These are phyloP conservation scores for Gambelia wislizenii DNA, from an alignment of 2,797 vertebrate genomes.

Conservation along the genomic window DNA sequence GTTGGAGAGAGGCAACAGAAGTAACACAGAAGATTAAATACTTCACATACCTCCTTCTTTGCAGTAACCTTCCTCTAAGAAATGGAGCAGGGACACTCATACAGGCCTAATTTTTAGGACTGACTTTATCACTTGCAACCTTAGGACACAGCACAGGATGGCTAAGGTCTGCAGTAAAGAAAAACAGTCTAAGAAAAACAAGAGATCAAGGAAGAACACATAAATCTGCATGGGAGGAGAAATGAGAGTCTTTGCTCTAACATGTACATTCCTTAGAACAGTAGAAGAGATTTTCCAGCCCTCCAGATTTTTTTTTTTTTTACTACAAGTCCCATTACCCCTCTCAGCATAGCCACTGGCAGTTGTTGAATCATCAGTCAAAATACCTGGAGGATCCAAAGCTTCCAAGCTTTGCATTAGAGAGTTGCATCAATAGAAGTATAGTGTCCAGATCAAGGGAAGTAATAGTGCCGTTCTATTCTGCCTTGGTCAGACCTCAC, in stretches of 20 bases:
- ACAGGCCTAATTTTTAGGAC: background rate
- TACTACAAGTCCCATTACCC: no score
- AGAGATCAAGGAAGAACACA: background rate
- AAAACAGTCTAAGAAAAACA: background rate
- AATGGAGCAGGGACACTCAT: background rate
- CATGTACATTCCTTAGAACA: background rate
- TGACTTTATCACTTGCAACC: background rate
- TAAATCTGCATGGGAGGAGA: no score
- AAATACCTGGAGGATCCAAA: no score
- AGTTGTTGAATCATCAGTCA: no score
- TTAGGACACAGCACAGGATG: background rate
- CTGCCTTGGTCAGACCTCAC: no score
- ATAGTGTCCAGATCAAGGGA: no score
- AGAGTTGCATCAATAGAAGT: background rate
- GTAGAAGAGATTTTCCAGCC: no score
- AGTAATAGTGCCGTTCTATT: no score
- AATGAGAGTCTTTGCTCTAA: background rate
- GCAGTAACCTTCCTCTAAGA: background rate
- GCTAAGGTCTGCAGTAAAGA: no score
- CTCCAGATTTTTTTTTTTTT: no score
- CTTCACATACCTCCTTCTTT: background rate
- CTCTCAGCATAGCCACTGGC: no score
- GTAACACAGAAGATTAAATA: background rate
- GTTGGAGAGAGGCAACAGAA: constrained; percentile 3
- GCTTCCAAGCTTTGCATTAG: background rate